Evolutionary conservation across 2,797 vertebrate species (phyloP).

Genomic region (Peromyscus aztecus): DNA sequence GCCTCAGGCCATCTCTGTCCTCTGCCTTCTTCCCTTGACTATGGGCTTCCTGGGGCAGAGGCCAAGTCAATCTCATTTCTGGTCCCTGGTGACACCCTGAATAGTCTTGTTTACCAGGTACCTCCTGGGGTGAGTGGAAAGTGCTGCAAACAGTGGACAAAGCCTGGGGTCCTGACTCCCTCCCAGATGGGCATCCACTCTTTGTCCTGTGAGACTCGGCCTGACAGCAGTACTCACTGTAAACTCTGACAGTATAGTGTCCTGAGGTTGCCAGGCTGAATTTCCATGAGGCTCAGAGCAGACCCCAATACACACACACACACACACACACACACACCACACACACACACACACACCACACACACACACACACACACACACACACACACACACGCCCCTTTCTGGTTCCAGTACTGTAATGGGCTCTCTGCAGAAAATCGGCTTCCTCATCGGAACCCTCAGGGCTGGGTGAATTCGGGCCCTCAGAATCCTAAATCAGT

Average conservation of each 20-base stretch:
- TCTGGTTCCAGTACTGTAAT: accelerated
- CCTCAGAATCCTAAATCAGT: not conserved
- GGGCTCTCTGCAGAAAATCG: accelerated
- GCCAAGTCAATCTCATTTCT: not conserved
- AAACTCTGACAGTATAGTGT: not conserved
- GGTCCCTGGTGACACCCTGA: not conserved
- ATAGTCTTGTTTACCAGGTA: not conserved
- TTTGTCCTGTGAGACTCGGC: not conserved
- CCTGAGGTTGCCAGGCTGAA: accelerated
- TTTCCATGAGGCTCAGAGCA: accelerated
- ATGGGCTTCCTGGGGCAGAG: not conserved
- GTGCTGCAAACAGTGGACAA: not conserved
- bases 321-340: too few species aligned
- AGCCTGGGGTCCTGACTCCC: not conserved
- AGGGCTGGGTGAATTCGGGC: not conserved
- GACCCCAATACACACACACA: not conserved
- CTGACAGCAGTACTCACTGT: too few species aligned
- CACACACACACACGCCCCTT: too few species aligned
- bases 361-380: too few species aligned
- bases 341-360: too few species aligned
- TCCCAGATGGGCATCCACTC: not conserved
- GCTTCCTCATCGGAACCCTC: not conserved
- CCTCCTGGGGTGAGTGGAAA: not conserved
- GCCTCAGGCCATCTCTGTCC: accelerated
- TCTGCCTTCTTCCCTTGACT: too few species aligned